Conservation (phyloP, 2,888 invertebrate genomes). For the Chesias legatella region DNA sequence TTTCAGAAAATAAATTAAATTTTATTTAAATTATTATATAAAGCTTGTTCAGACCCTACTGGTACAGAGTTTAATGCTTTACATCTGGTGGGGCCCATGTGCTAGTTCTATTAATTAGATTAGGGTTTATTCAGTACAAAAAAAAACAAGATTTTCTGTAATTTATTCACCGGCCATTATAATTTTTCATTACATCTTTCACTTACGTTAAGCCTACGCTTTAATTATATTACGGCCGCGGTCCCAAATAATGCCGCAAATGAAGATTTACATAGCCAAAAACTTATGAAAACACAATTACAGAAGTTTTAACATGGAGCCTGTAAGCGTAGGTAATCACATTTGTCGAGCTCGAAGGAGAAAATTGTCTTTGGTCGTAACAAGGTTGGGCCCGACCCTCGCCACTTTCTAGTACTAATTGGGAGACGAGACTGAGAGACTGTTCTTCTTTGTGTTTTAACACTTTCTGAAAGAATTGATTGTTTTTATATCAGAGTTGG, state of each 20-base stretch:
- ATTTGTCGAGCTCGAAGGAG: slow-evolving; percentile 62
- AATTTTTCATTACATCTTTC: no score
- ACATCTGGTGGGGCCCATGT: no score
- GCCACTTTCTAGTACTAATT: slow-evolving; percentile 34
- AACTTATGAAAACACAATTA: slow-evolving; percentile 72
- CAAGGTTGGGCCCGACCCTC: slow-evolving; percentile 47
- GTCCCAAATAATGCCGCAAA: slow-evolving; percentile 50
- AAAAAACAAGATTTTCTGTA: no score
- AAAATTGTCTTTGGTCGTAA: slow-evolving; percentile 71
- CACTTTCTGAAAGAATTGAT: slow-evolving; percentile 9
- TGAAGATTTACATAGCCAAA: slow-evolving; percentile 67
- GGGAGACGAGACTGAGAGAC: slow-evolving; percentile 27
- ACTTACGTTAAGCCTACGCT: no score
- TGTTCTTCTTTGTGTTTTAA: slow-evolving; percentile 21
- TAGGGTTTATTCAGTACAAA: no score
- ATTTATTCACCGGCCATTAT: no score
- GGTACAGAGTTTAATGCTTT: no score
- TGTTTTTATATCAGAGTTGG: neutral
- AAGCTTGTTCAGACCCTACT: no score
- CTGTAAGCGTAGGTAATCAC: slow-evolving; percentile 68
- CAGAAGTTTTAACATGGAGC: slow-evolving; percentile 69
- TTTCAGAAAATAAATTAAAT: no score
- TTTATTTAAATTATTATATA: no score
- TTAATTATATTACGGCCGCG: slow-evolving; percentile 31
- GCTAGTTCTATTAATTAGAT: no score